Percentiles rank a stretch among this genome's conserved stretches.
These are phyloP conservation scores for Nomada ferruginata DNA, from an alignment of 2,888 invertebrate genomes.

Conservation along the genomic window DNA sequence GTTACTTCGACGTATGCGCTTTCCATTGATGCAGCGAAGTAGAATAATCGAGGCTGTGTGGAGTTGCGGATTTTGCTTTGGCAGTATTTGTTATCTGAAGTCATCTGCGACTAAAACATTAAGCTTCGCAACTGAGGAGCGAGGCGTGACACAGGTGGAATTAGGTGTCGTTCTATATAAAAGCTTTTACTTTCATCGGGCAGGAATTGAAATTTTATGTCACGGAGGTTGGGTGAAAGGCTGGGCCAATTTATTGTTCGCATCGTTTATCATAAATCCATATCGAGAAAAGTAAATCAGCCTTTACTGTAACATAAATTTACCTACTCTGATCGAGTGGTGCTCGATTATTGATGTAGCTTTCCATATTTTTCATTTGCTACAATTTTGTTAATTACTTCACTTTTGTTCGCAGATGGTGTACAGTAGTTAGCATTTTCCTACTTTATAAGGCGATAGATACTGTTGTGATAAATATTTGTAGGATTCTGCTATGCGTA, in stretches of 20 bases:
- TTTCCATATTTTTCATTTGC: background rate
- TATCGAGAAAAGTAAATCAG: constrained; percentile 71
- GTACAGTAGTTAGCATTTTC: constrained; percentile 52
- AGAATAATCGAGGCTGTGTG: constrained; percentile 73
- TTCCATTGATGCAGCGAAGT: constrained; percentile 68
- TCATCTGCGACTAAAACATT: constrained; percentile 50
- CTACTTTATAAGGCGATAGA: constrained; percentile 72
- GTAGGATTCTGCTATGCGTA: constrained; percentile 68
- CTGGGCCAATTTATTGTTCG: constrained; percentile 73
- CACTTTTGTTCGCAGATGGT: constrained; percentile 60
- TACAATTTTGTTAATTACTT: background rate
- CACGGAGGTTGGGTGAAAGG: constrained; percentile 72
- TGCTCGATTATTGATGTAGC: background rate
- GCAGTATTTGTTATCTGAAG: constrained; percentile 71
- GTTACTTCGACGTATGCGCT: constrained; percentile 72
- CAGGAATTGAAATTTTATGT: constrained; percentile 67
- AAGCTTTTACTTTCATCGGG: constrained; percentile 75
- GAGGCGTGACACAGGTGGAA: constrained; percentile 60
- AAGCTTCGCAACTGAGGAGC: constrained; percentile 49
- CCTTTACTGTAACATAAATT: constrained; percentile 8
- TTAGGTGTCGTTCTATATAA: constrained; percentile 70
- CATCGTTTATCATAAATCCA: constrained; percentile 68
- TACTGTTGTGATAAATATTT: constrained; percentile 62
- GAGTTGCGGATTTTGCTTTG: constrained; percentile 72
- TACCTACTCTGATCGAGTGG: background rate